Base-by-base conservation (phyloP, 2,888 invertebrate genomes). In the Brachynemurus nebulosus region DNA sequence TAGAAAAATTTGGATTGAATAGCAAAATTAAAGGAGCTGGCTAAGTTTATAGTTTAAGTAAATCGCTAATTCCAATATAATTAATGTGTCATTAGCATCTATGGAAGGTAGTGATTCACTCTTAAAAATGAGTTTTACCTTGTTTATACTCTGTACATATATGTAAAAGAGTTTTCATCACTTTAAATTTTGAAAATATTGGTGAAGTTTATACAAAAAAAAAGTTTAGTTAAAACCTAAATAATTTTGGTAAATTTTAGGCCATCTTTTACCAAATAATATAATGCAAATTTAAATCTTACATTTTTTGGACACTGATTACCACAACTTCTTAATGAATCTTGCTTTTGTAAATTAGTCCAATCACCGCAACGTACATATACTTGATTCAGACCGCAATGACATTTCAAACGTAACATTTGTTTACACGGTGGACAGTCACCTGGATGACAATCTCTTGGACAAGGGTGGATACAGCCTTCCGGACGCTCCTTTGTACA, bases 301-400 rank as follows among this genome's bases (percentile, higher is more conserved):
- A 84, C 84, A 64, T 73, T 80, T 66, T 81, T 86, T 0, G 89
- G 82, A 57, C 93, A 95, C 50, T 84, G 85, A 59, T 86, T 86
- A 30, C 83, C 82, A 59, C 93, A 95, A 45, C 66, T 64, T 36
- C 60, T 62, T 47, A 64, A 55, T 49, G 60, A 59, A 39, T 68
- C 65, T 27, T 67, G 62, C 42, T 60, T 62, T 27, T 59, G 57
- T 40, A 61, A 62, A 38, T 70, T 69, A 1, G 72, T 69, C 60
- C 82, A 74, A 52, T 83, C 78, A 25, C 64, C 65, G 58, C 95
- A 95, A 21, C 76, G 71, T 43, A 86, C 70, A 54, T 85, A 82
- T 3, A 85, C 67, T 50, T 82, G 78, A 43, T 78, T 79, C 4
- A 88, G 67, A 0, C 79, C 79, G 58, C 95, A 95, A 59, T 92